Evolutionary conservation across 2,888 invertebrate genomes (phyloP).

Genomic region (Agrotis segetum): DNA sequence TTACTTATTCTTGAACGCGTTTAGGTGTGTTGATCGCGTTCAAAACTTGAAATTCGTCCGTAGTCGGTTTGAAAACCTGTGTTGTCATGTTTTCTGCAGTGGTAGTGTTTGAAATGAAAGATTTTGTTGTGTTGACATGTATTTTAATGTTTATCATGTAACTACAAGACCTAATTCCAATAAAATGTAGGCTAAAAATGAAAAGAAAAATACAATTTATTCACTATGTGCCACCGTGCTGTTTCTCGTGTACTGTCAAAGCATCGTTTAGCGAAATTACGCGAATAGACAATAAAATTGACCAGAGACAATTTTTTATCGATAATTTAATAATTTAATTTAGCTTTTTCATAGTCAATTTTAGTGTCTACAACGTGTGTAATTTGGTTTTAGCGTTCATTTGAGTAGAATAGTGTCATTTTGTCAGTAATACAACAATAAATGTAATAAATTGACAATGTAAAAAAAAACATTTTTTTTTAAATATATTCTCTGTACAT

Average conservation of each 20-base stretch:
- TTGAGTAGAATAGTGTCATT: conserved; percentile 74
- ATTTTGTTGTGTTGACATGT: conserved; percentile 90
- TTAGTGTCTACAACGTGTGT: conserved; percentile 62
- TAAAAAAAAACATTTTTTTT: conserved; percentile 48
- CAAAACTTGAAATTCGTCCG: not conserved
- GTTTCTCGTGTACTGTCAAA: conserved; percentile 78
- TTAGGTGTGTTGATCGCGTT: not conserved
- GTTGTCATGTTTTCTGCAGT: conserved; percentile 57
- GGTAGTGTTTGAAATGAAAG: conserved; percentile 87
- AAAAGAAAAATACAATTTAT: conserved; percentile 77
- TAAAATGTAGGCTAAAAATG: conserved; percentile 78
- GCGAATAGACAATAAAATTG: conserved; percentile 71
- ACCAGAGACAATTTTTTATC: conserved; percentile 25
- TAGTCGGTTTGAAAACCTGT: conserved; percentile 46
- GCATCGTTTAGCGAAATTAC: conserved; percentile 69
- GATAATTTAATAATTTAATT: conserved; percentile 26
- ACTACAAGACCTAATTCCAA: conserved; percentile 88
- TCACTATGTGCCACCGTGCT: conserved; percentile 79
- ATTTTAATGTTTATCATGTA: conserved; percentile 89
- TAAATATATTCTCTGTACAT: conserved; percentile 69
- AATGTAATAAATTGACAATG: conserved; percentile 42
- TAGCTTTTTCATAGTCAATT: conserved; percentile 49
- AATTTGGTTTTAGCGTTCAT: conserved; percentile 59
- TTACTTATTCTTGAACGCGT: not conserved
- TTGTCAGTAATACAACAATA: conserved; percentile 65